Evolutionary conservation across 2,888 invertebrate genomes (phyloP), one percentile per base, ranked within the genome.

Genomic region (Odontocolon sp.): DNA sequence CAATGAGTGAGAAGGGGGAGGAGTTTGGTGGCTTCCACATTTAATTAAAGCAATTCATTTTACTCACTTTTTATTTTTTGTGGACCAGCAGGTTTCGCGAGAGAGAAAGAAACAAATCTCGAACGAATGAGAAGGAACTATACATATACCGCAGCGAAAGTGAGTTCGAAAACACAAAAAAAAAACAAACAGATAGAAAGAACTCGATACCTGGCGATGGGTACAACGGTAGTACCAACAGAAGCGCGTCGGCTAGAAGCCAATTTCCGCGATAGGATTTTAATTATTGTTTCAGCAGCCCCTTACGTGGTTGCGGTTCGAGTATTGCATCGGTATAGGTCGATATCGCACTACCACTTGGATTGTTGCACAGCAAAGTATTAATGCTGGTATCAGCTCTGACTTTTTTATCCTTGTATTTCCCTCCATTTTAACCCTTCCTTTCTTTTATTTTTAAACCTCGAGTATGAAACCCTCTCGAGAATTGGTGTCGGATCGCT

Each of bases 11-110:
- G 70, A 67, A 40, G 67, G 66, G n/a, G 9, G 9, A 4, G 57
- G 54, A 40, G 50, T 57, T 66, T 61, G 57, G 54, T 71, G 61
- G 67, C 63, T 40, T 63, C 28, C 67, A 84, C 83, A 85, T 86
- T 86, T 85, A 86, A 86, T 86, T 86, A 84, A 86, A 85, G 82
- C 85, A 84, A 86, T 85, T 79, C 77, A 77, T 78, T 77, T 75
- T 57, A 64, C 73, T 73, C 69, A 67, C 63, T 77, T 77, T 77
- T 77, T 68, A 56, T 71, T 77, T 67, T 47, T 40, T 8, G 33
- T 11, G 56, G 50, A 67, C 70, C 45, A 76, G 52, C 75, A 54
- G 70, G 70, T 56, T 42, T 23, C 26, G 28, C 31, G 47, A 26
- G 23, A 36, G 56, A 57, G 38, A 47, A 45, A 56, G 57, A 42